Conservation (phyloP, 2,113 vertebrate genomes). For the Telmatochromis brichardi region DNA sequence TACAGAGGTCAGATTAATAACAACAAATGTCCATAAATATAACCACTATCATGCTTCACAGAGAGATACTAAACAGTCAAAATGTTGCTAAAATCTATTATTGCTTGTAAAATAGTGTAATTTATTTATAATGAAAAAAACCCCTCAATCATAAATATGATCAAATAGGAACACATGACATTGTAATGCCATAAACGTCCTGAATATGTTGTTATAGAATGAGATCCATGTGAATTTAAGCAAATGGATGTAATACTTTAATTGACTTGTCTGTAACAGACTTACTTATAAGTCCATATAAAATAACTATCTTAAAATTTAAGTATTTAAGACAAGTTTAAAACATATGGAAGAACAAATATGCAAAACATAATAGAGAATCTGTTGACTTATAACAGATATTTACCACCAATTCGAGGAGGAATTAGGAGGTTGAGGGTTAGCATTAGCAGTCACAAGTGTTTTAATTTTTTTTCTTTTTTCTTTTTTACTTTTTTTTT, state of each 20-base stretch:
- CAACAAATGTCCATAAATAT: neutral
- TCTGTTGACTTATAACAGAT: neutral
- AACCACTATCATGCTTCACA: fast-evolving
- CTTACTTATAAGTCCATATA: fast-evolving
- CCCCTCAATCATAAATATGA: fast-evolving
- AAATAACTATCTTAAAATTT: neutral
- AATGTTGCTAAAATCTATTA: neutral
- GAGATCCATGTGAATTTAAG: neutral
- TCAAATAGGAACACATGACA: neutral
- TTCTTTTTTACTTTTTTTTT: neutral
- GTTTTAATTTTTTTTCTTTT: fast-evolving
- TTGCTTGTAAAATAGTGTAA: neutral
- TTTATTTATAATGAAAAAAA: neutral
- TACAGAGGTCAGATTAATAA: neutral
- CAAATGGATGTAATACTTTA: neutral
- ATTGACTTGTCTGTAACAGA: neutral
- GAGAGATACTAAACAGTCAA: neutral
- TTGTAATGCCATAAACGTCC: neutral
- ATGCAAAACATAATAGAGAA: neutral
- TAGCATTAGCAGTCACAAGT: neutral
- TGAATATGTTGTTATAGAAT: neutral
- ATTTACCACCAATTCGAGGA: neutral
- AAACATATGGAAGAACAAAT: neutral
- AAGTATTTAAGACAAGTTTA: neutral
- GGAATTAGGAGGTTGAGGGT: neutral